Conservation (phyloP, 2,797 vertebrate species). For the Selene dorsalis region DNA sequence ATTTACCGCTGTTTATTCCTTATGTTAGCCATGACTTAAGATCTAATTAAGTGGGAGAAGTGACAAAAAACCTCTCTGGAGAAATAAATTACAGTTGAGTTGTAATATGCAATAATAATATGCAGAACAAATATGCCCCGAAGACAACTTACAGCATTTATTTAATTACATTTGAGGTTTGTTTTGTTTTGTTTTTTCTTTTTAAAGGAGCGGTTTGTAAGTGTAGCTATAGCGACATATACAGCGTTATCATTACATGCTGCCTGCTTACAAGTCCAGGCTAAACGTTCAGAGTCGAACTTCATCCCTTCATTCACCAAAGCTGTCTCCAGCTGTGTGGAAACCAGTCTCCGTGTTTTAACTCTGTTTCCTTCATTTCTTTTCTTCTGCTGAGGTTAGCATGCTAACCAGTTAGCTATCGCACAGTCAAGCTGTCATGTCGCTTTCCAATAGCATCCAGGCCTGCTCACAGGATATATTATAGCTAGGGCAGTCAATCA, state of each 20-base stretch:
- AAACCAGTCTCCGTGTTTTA: too few relatives aligned
- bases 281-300: too few relatives aligned
- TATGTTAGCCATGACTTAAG: constrained; percentile 32
- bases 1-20: constrained; percentile 28
- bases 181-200: constrained; percentile 5
- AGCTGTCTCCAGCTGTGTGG: too few relatives aligned
- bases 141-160: neutral
- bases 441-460: neutral
- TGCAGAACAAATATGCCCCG: neutral
- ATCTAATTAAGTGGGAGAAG: constrained; percentile 43
- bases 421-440: neutral
- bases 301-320: too few relatives aligned
- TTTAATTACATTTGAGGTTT: constrained; percentile 18
- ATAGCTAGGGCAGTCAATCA: too few relatives aligned
- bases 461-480: too few relatives aligned
- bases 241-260: neutral
- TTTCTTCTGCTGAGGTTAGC: neutral
- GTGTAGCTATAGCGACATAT: neutral
- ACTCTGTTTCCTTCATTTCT: too few relatives aligned
- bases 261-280: neutral
- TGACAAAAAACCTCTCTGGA: constrained; percentile 7
- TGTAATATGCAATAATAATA: neutral
- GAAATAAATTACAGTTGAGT: constrained; percentile 17
- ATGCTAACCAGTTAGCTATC: neutral
- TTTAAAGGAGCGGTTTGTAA: neutral